Percentiles rank a stretch among this genome's conserved stretches.
Evolutionary conservation across 1,140 invertebrate species (phyloP).

Genomic region (Melipona quadrifasciata): DNA sequence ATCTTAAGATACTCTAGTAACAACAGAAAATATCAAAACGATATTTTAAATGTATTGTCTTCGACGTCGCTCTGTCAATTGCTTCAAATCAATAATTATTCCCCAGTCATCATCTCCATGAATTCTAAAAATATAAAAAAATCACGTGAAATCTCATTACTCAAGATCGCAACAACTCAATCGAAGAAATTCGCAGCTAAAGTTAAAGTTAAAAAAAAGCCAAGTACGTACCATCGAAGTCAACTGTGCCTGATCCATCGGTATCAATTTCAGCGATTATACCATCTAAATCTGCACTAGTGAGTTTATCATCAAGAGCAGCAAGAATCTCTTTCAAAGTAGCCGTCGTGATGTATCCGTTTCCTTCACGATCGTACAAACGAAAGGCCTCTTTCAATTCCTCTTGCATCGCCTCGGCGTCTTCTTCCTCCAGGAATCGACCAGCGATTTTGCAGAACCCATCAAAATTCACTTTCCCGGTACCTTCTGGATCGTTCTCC

Average conservation of each 20-base stretch:
- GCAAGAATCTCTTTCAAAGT: conserved; percentile 95
- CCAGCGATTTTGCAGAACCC: conserved; percentile 95
- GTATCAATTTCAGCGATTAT: conserved; percentile 97
- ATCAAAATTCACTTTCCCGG: conserved; percentile 96
- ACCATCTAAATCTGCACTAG: conserved; percentile 91
- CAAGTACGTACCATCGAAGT: conserved; percentile 88
- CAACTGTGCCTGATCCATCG: conserved; percentile 95
- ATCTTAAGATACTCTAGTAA: neutral
- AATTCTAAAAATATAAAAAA: conserved; percentile 84
- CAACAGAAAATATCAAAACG: neutral
- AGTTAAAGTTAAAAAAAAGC: too few species aligned
- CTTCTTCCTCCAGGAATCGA: conserved; percentile 94
- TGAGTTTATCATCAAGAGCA: conserved; percentile 95
- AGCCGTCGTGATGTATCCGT: conserved; percentile 96
- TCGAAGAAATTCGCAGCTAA: neutral
- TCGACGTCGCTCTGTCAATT: conserved; percentile 1
- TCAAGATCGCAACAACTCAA: neutral
- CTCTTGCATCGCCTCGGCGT: conserved; percentile 95
- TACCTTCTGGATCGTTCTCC: conserved; percentile 92
- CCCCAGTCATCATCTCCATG: conserved; percentile 94
- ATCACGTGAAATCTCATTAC: neutral
- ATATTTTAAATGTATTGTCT: conserved; percentile 1
- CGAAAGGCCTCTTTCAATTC: conserved; percentile 97
- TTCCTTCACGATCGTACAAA: conserved; percentile 90
- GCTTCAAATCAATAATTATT: conserved; percentile 80